Evolutionary conservation across 53 echinoderm and acorn worm species (phyloP).

Genomic region (Antedon mediterranea): DNA sequence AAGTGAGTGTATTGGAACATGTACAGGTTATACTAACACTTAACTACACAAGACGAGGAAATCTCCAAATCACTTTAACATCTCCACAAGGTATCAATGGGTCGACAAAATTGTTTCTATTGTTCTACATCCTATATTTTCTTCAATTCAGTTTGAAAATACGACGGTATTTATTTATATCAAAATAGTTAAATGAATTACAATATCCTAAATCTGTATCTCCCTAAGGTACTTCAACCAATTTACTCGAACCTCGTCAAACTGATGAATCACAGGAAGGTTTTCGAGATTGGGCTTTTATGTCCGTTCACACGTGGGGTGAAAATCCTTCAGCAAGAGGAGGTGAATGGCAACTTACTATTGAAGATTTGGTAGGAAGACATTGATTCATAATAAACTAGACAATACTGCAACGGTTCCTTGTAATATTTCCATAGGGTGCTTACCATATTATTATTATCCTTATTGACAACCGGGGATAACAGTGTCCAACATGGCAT

Average conservation of each 20-base stretch:
- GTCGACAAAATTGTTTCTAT: too few species aligned
- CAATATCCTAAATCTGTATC: too few species aligned
- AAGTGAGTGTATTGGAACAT: constrained; percentile 33
- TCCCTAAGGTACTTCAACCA: constrained; percentile 29
- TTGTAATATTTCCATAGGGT: too few species aligned
- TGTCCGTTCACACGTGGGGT: constrained; percentile 43
- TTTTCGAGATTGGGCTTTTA: constrained; percentile 19
- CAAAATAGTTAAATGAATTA: too few species aligned
- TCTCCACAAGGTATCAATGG: constrained; percentile 10
- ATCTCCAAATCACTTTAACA: constrained; percentile 26
- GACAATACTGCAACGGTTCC: too few species aligned
- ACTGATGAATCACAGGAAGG: constrained; percentile 5
- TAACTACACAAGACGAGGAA: constrained; percentile 26
- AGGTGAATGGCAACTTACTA: constrained; percentile 20
- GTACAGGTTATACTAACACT: constrained; percentile 22
- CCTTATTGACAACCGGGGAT: too few species aligned
- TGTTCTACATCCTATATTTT: too few species aligned
- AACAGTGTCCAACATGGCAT: too few species aligned
- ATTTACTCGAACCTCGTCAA: constrained; percentile 3
- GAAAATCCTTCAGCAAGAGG: constrained; percentile 9
- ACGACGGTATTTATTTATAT: too few species aligned
- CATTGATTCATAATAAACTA: neutral
- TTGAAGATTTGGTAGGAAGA: constrained; percentile 31
- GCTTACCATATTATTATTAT: too few species aligned
- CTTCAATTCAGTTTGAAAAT: too few species aligned